Evolutionary conservation across 2,888 invertebrate genomes (phyloP).

Genomic region (Cephus spinipes): DNA sequence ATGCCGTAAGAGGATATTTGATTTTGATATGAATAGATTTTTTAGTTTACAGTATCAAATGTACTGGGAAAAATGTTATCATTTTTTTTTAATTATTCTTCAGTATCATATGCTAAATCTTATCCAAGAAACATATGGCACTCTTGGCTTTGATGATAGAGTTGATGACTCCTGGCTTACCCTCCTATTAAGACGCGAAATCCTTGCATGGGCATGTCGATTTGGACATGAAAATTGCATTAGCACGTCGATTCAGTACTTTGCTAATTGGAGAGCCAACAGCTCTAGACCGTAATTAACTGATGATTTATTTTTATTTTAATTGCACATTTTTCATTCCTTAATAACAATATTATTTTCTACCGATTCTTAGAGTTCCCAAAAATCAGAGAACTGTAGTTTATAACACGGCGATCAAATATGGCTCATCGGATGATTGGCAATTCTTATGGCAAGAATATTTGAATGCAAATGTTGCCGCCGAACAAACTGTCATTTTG

Average conservation of each 20-base stretch:
- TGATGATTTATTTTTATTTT: no score
- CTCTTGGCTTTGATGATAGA: constrained; percentile 69
- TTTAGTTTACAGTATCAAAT: neutral
- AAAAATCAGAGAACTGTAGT: constrained; percentile 75
- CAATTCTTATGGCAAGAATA: constrained; percentile 77
- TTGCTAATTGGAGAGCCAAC: constrained; percentile 62
- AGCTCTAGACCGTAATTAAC: constrained; percentile 24
- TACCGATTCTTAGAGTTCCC: constrained; percentile 69
- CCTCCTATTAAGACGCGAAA: constrained; percentile 69
- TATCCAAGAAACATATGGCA: constrained; percentile 67
- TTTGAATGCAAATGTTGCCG: constrained; percentile 72
- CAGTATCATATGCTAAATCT: constrained; percentile 44
- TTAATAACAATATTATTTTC: no score
- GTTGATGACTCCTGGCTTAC: constrained; percentile 68
- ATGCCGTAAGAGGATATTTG: constrained; percentile 52
- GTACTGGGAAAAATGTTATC: neutral
- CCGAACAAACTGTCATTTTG: constrained; percentile 73
- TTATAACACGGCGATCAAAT: constrained; percentile 74
- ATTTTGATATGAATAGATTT: constrained; percentile 4
- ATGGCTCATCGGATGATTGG: constrained; percentile 78
- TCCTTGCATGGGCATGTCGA: constrained; percentile 72
- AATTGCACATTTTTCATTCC: no score
- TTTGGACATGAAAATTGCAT: constrained; percentile 71
- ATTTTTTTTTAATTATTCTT: constrained; percentile 17
- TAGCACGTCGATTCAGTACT: constrained; percentile 61